Conservation (phyloP, 2,113 vertebrate species). For the Cyanoramphus novaezelandiae region DNA sequence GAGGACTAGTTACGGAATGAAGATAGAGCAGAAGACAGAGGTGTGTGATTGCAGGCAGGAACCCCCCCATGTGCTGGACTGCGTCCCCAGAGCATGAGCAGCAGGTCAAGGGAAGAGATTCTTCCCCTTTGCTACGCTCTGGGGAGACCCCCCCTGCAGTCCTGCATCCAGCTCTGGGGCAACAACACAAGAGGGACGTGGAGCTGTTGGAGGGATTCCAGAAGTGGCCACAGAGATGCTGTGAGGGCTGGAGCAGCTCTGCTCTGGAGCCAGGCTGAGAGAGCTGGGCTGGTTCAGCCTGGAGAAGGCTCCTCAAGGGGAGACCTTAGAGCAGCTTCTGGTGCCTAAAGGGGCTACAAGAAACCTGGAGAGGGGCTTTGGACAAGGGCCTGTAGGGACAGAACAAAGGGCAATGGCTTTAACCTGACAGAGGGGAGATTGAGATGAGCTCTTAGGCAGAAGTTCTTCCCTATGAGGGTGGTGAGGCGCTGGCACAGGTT, state of each 20-base stretch:
- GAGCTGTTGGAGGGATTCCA: background rate
- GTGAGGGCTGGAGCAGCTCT: background rate
- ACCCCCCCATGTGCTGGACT: background rate
- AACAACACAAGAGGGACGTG: background rate
- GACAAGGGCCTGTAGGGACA: no score
- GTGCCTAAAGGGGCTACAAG: no score
- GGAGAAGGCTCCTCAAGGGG: no score
- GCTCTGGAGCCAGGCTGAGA: background rate
- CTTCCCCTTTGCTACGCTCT: background rate
- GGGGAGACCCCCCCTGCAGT: background rate
- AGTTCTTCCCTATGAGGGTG: no score
- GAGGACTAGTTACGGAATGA: background rate
- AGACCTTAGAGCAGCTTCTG: no score
- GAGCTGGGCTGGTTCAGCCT: background rate
- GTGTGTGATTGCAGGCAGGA: background rate
- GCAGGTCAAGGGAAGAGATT: background rate
- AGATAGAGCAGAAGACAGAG: background rate
- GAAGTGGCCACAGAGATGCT: background rate
- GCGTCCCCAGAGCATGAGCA: background rate
- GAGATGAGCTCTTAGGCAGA: no score
- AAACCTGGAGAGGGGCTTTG: no score
- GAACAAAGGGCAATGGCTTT: no score
- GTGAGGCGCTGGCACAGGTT: no score
- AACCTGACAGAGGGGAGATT: no score
- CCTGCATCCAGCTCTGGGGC: background rate